Conservation (phyloP, 2,113 vertebrate genomes). For the Cricetomys ansorgei region DNA sequence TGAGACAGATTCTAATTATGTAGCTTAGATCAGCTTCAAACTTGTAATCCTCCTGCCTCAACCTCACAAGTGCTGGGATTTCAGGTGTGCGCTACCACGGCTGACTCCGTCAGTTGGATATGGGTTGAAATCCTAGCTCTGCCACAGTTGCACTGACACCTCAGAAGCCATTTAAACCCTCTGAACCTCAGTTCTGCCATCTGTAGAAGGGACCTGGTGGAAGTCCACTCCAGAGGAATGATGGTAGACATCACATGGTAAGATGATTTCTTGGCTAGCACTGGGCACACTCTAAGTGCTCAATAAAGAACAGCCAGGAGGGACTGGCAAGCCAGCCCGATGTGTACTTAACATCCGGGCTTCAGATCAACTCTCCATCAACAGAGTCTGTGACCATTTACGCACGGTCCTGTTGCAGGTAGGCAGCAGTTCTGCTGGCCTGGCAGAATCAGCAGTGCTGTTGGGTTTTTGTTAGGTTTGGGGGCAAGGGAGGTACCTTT, state of each 20-base stretch:
- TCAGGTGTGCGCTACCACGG: neutral
- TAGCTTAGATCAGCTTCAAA: neutral
- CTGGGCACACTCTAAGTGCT: neutral
- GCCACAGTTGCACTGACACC: neutral
- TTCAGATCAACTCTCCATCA: neutral
- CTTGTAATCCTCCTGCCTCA: neutral
- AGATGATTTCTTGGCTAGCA: neutral
- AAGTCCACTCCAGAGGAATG: neutral
- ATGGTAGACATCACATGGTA: rapidly evolving
- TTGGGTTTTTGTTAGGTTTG: neutral
- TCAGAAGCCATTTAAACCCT: neutral
- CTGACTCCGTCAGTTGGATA: neutral
- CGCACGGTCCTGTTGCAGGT: neutral
- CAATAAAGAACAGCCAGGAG: neutral
- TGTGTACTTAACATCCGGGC: neutral
- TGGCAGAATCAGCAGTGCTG: neutral
- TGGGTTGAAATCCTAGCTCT: neutral
- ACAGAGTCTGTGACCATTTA: neutral
- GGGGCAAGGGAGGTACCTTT: rapidly evolving
- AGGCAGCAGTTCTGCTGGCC: rapidly evolving
- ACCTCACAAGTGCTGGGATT: neutral
- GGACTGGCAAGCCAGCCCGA: neutral
- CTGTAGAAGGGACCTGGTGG: neutral
- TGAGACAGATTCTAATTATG: neutral
- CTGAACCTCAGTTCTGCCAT: neutral